phyloP scores from a whole-genome alignment of 2,888 invertebrate genomes.

The Erebia palarica region DNA sequence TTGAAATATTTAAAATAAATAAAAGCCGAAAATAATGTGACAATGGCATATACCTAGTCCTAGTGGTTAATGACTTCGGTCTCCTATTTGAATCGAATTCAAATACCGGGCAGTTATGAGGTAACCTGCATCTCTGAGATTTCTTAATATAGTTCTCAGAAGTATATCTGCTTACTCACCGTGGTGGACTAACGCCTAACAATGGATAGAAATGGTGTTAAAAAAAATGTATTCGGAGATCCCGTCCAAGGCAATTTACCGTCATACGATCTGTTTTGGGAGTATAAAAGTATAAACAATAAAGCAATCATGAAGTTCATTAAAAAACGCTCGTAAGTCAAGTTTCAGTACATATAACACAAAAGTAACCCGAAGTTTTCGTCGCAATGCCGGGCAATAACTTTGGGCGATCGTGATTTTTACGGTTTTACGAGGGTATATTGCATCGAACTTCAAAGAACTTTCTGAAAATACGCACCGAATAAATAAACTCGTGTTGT shows the following conservation, averaged over 20 bases:
- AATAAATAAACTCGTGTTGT: too few species aligned
- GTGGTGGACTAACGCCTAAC: too few species aligned
- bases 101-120: too few species aligned
- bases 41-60: too few species aligned
- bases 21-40: too few species aligned
- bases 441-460: constrained; percentile 33
- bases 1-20: too few species aligned
- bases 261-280: constrained; percentile 17
- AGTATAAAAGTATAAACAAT: constrained; percentile 39
- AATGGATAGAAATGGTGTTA: too few species aligned
- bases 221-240: not conserved
- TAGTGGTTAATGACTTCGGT: too few species aligned
- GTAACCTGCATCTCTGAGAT: too few species aligned
- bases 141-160: too few species aligned
- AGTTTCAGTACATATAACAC: constrained; percentile 41
- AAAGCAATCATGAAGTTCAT: constrained; percentile 61
- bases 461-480: not conserved
- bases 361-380: constrained; percentile 53
- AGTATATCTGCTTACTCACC: too few species aligned
- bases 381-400: constrained; percentile 48
- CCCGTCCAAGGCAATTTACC: not conserved
- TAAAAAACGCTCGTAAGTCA: constrained; percentile 46
- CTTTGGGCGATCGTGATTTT: constrained; percentile 16
- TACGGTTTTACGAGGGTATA: constrained; percentile 36
- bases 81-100: too few species aligned